Evolutionary conservation across 2,888 invertebrate species (phyloP).

Genomic region (Dermolepida albohirtum): DNA sequence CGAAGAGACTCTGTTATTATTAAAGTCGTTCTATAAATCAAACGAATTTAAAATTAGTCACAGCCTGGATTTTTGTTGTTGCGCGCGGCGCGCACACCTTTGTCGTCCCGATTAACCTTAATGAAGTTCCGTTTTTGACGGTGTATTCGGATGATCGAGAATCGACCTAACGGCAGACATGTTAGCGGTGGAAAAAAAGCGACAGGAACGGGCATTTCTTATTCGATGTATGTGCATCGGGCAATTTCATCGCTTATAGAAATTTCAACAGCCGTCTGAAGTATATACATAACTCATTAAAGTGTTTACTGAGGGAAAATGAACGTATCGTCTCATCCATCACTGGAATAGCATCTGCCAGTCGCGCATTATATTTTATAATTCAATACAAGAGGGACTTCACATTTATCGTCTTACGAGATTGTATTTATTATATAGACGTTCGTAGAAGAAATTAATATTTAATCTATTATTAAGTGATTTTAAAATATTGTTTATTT

Average conservation of each 20-base stretch:
- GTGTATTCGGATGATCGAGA: too few species aligned
- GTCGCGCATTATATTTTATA: conserved; percentile 5
- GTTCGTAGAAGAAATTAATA: too few species aligned
- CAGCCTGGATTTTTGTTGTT: conserved; percentile 28
- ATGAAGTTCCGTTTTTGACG: conserved; percentile 24
- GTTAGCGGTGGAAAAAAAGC: too few species aligned
- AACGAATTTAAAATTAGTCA: conserved; percentile 30
- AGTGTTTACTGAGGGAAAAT: conserved; percentile 12
- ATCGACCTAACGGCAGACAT: background rate
- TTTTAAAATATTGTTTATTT: too few species aligned
- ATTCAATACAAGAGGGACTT: conserved; percentile 1
- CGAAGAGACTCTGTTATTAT: conserved; percentile 16
- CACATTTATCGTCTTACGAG: background rate
- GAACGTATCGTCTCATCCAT: conserved; percentile 12
- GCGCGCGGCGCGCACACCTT: conserved; percentile 15
- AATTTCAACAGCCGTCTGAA: conserved; percentile 20
- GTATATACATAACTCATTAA: conserved; percentile 25
- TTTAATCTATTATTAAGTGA: too few species aligned
- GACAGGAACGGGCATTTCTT: background rate
- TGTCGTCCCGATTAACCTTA: conserved; percentile 22
- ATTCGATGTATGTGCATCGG: conserved; percentile 12
- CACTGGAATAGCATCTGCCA: conserved; percentile 10
- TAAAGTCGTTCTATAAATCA: conserved; percentile 27
- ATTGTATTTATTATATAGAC: background rate
- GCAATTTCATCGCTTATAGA: conserved; percentile 24